Evolutionary conservation across 2,888 invertebrate genomes (phyloP).

Genomic region (Mythimna albipuncta): DNA sequence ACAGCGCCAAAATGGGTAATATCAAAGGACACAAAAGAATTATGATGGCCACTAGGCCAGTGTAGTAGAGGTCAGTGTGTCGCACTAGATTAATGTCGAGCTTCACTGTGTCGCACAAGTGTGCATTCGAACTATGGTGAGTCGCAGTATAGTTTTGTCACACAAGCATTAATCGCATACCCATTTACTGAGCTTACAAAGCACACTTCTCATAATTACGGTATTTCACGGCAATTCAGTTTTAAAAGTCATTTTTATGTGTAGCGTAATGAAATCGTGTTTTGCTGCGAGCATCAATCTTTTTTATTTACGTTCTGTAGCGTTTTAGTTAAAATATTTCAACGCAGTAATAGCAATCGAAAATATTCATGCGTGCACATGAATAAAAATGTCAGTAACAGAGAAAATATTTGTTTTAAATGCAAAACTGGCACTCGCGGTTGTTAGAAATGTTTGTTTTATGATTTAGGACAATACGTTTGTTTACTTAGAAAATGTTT

Average conservation of each 20-base stretch:
- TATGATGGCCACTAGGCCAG: no score
- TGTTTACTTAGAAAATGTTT: background rate
- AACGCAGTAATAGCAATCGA: constrained; percentile 31
- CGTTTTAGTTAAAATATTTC: constrained; percentile 48
- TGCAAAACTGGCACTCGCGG: constrained; percentile 33
- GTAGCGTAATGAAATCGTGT: background rate
- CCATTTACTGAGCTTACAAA: no score
- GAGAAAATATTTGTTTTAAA: constrained; percentile 46
- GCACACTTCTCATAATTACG: background rate
- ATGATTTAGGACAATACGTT: constrained; percentile 4
- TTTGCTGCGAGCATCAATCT: constrained; percentile 14
- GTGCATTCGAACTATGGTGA: no score
- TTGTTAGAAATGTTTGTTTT: constrained; percentile 23
- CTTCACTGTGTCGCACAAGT: no score
- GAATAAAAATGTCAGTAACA: constrained; percentile 49
- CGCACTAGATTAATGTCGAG: no score
- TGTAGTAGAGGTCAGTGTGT: no score
- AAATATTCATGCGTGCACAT: constrained; percentile 40
- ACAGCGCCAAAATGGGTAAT: no score
- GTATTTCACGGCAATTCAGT: background rate
- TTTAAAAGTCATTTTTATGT: background rate
- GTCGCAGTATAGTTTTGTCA: no score
- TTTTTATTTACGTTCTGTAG: constrained; percentile 33
- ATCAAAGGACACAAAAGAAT: no score
- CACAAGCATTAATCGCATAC: no score